Evolutionary conservation across 2,888 invertebrate species (phyloP).

Genomic region (Drosophila tripunctata): DNA sequence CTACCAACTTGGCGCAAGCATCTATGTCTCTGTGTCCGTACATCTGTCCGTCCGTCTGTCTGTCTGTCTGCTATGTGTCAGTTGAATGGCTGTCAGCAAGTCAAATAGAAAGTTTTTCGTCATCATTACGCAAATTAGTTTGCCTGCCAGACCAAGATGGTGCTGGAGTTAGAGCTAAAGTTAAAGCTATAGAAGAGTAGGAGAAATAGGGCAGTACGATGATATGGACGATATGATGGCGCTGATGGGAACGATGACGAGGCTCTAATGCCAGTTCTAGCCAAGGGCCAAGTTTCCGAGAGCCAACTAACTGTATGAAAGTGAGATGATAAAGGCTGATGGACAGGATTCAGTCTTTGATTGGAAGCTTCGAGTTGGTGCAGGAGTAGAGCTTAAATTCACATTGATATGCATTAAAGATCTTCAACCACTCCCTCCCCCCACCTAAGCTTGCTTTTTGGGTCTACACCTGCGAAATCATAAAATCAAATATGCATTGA

Average conservation of each 20-base stretch:
- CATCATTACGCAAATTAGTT: slow-evolving; percentile 81
- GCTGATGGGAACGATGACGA: slow-evolving; percentile 7
- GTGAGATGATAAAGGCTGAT: slow-evolving; percentile 16
- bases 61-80: background rate
- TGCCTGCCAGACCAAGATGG: slow-evolving; percentile 53
- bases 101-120: slow-evolving; percentile 60
- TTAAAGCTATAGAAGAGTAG: background rate
- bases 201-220: too few relatives aligned
- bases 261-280: slow-evolving; percentile 62
- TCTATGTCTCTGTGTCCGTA: slow-evolving; percentile 7
- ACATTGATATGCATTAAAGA: slow-evolving; percentile 52
- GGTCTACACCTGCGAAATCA: slow-evolving; percentile 53
- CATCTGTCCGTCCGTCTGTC: background rate
- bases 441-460: background rate
- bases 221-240: background rate
- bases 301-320: slow-evolving; percentile 1
- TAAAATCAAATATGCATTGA: slow-evolving; percentile 80
- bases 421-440: background rate
- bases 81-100: slow-evolving; percentile 34
- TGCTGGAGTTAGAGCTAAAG: background rate
- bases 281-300: slow-evolving; percentile 39
- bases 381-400: background rate
- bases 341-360: slow-evolving; percentile 12
- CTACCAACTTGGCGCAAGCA: slow-evolving; percentile 13
- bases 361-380: background rate